Base-by-base conservation (phyloP, 2,888 invertebrate species). In the Rhingia campestris region DNA sequence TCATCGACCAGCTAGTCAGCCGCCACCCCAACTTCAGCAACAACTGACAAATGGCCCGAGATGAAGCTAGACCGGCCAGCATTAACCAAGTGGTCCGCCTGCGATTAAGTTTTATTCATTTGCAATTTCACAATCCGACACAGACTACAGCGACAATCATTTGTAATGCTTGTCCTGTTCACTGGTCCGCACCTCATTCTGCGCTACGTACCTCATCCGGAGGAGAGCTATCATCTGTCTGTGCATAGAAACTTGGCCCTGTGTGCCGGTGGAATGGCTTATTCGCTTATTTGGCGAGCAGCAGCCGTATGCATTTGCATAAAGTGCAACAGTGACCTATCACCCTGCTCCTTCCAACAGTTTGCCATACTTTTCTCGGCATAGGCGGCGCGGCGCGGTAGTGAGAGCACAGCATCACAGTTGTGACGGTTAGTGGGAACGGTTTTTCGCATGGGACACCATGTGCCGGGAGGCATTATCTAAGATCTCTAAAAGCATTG, bases 401-500 rank as follows among this genome's bases (percentile, higher is more conserved):
- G 69, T 12, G 6, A n/a, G 12, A 39, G 14, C 9, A 53, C 22
- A 22, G 2, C 22, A 22, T 22, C 22, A 22, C 14, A n/a, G 7
- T 12, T 10, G n/a, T 35, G 67, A 5, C n/a, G 37, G 33, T 7
- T 45, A 43, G 32, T 30, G 39, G 41, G 41, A 59, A 59, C 39
- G 45, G 43, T 67, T 75, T 59, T 59, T 66, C 76, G 39, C 70
- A 54, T 76, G 53, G 70, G 37, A 43, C 59, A 70, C 66, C 45
- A 64, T 66, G 43, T 61, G 66, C 45, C 73, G 39, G 51, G 39
- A 67, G 73, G 73, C 33, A 69, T 61, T 82, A 82, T 79, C 82
- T 79, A 37, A 67, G 67, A 79, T 82, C 79, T 77, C 63, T 61
- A 59, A 81, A 81, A 79, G 82, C 82, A 79, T 79, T 79, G 82